Percentiles rank a stretch among this genome's conserved stretches.
phyloP scores from a whole-genome alignment of 2,888 invertebrate species.

The Leucoptera coffeella region DNA sequence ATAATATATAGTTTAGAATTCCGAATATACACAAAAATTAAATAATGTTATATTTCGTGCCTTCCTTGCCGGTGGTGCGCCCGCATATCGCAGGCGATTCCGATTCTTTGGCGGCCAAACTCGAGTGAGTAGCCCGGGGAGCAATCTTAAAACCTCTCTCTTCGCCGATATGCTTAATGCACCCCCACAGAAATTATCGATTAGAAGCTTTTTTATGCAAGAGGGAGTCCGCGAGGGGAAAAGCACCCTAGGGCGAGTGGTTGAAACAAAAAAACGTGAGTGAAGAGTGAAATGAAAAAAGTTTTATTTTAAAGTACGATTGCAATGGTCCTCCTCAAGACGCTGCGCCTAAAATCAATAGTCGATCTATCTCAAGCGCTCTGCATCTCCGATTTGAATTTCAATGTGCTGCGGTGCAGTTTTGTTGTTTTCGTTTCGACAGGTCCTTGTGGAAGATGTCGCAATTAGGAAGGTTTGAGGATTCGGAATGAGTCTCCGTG shows the following conservation, averaged over 20 bases:
- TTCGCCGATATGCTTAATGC: conserved; percentile 51
- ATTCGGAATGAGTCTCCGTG: too few species aligned
- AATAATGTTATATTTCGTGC: too few species aligned
- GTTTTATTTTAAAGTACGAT: conserved; percentile 47
- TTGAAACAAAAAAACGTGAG: conserved; percentile 50
- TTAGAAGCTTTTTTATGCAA: conserved; percentile 55
- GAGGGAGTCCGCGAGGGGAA: conserved; percentile 45
- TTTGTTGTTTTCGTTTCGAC: conserved; percentile 17
- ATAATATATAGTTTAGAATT: too few species aligned
- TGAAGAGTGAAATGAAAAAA: conserved; percentile 54
- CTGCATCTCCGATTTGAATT: conserved; percentile 43
- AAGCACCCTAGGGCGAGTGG: conserved; percentile 37
- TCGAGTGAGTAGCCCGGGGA: conserved; percentile 37
- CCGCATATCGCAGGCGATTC: too few species aligned
- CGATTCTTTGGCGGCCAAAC: conserved; percentile 33
- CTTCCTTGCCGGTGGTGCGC: too few species aligned
- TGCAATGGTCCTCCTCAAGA: conserved; percentile 44
- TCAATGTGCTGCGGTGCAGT: conserved; percentile 34
- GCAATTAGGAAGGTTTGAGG: conserved; percentile 3
- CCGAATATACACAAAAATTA: too few species aligned
- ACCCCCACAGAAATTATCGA: conserved; percentile 55
- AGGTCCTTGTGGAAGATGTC: conserved; percentile 3
- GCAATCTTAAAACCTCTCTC: conserved; percentile 41
- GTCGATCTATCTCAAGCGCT: conserved; percentile 32
- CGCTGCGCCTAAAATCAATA: conserved; percentile 36